A percentile compares a stretch with the other conserved stretches of the same genome.
Evolutionary conservation across 2,888 invertebrate species (phyloP).

Genomic region (Hemicrepidius hirtus): DNA sequence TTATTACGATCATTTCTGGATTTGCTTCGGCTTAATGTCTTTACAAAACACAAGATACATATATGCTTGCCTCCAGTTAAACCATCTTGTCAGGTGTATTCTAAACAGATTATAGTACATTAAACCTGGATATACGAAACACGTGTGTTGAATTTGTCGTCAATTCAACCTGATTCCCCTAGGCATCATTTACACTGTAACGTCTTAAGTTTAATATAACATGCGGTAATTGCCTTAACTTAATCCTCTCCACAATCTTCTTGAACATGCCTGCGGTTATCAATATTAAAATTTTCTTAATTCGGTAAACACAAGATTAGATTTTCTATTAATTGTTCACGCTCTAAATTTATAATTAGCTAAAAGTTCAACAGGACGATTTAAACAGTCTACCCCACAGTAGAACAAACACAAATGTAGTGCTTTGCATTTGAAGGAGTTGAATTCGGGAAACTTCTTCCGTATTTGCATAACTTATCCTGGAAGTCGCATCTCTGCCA

Average conservation of each 20-base stretch:
- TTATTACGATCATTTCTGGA: constrained; percentile 2
- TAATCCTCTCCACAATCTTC: neutral
- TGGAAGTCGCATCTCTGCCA: constrained; percentile 11
- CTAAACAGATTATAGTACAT: constrained; percentile 10
- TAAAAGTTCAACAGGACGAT: constrained; percentile 1
- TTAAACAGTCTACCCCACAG: constrained; percentile 2
- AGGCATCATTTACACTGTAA: constrained; percentile 3
- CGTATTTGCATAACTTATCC: constrained; percentile 23
- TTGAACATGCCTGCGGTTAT: too few species aligned
- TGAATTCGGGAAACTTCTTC: constrained; percentile 10
- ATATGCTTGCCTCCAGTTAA: neutral
- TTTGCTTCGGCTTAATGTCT: neutral
- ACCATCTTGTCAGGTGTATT: constrained; percentile 19
- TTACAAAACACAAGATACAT: neutral
- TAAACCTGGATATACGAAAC: neutral
- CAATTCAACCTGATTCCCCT: constrained; percentile 3
- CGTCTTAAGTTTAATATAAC: constrained; percentile 5
- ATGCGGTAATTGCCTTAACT: constrained; percentile 11
- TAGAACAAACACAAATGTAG: constrained; percentile 11
- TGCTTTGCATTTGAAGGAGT: constrained; percentile 31
- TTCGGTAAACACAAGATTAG: too few species aligned
- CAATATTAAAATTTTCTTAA: too few species aligned
- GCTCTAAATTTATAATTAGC: neutral
- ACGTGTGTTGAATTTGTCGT: constrained; percentile 13
- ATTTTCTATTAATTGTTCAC: neutral